These are phyloP conservation scores for Macrophya annulata DNA, from an alignment of 2,888 invertebrate species.

Conservation along the genomic window DNA sequence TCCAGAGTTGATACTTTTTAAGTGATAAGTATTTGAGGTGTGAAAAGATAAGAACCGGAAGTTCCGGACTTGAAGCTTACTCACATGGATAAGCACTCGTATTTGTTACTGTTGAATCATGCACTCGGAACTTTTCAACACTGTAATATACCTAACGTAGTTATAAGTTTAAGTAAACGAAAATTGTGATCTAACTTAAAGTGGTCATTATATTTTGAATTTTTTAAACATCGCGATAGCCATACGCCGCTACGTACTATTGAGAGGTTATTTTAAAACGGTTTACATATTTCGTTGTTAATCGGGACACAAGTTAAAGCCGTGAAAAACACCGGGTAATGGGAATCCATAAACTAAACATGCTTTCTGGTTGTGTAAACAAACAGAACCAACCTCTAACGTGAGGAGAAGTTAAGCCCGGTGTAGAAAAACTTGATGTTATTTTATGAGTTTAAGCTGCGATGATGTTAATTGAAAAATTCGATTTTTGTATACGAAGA, in stretches of 20 bases:
- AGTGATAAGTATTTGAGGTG: not conserved
- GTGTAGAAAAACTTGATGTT: not conserved
- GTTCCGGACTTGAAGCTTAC: not conserved
- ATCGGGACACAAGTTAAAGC: not conserved
- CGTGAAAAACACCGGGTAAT: conserved; percentile 15
- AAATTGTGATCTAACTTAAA: not conserved
- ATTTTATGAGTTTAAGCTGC: not conserved
- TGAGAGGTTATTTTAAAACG: not conserved
- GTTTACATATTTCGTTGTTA: conserved; percentile 6
- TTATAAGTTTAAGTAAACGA: not conserved
- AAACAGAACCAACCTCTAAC: conserved; percentile 16
- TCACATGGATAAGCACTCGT: not conserved
- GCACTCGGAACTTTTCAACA: conserved; percentile 6
- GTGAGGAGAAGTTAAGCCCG: conserved; percentile 1
- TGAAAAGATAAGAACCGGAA: not conserved
- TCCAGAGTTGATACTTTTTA: not conserved
- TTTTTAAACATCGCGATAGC: not conserved
- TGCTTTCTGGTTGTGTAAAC: conserved; percentile 46
- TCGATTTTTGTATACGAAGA: not conserved
- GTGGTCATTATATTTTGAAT: not conserved
- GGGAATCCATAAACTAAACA: conserved; percentile 36
- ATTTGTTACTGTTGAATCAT: not conserved
- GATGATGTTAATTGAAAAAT: too few relatives aligned
- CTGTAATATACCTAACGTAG: not conserved
- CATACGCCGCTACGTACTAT: not conserved